These are phyloP conservation scores for Ciconia boyciana DNA, from an alignment of 2,113 vertebrate species.

Conservation along the genomic window DNA sequence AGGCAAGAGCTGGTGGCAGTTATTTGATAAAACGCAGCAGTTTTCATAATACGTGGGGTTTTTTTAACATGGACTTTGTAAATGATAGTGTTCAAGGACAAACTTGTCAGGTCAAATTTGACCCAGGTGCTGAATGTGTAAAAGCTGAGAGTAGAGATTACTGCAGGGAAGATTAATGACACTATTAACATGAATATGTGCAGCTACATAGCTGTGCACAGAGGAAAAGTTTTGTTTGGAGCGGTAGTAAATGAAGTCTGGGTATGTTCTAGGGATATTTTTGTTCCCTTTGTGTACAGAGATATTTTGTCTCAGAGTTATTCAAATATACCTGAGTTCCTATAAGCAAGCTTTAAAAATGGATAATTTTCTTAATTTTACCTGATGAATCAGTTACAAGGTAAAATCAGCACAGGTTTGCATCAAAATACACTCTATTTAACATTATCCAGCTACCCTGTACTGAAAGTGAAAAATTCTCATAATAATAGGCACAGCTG, in stretches of 20 bases:
- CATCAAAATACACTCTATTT: not conserved
- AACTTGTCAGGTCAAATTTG: slow-evolving; percentile 46
- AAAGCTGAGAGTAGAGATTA: slow-evolving; percentile 33
- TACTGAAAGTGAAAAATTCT: not conserved
- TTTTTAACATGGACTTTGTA: not conserved
- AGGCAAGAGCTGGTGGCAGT: slow-evolving; percentile 5
- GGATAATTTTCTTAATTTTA: not conserved
- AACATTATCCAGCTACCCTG: not conserved
- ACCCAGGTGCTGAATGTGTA: slow-evolving; percentile 25
- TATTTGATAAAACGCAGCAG: slow-evolving; percentile 46
- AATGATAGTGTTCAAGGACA: slow-evolving; percentile 38
- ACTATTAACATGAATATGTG: not conserved
- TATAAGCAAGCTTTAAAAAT: not conserved
- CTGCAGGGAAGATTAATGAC: slow-evolving; percentile 36
- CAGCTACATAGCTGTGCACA: not conserved
- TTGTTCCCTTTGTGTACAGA: not conserved
- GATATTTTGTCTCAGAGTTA: not conserved
- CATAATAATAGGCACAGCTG: not conserved
- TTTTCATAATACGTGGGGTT: not conserved
- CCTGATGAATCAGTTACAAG: not conserved
- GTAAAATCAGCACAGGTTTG: not conserved
- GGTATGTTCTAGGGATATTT: not conserved
- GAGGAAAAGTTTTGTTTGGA: not conserved
- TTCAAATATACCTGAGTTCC: not conserved
- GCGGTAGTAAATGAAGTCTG: not conserved